Evolutionary conservation across 2,113 vertebrate genomes (phyloP), one percentile per base, ranked within the genome.

Genomic region (Cromileptes altivelis): DNA sequence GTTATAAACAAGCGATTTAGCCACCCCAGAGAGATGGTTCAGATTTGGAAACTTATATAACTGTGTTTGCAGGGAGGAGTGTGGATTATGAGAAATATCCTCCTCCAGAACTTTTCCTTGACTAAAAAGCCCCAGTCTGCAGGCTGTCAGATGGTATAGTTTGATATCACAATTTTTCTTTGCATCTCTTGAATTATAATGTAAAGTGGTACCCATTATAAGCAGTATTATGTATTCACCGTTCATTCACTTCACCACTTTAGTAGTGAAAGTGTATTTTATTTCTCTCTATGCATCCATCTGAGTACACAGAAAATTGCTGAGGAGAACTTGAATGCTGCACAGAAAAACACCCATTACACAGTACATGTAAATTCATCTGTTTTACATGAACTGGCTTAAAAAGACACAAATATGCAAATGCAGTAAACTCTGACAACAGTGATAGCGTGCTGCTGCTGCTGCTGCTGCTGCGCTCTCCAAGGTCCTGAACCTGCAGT

Each of bases 1-100:
- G 40, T 74, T 64, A 67, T 53, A 74, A 89, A 85, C 56, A 82
- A 62, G 70, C 37, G 25, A 72, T 61, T 81, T 63, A 50, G 33
- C 40, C 23, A 42, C 56, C 40, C 23, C 11, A 25, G 33, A 58
- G 57, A 75, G 21, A 40, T 52, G 18, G 49, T 25, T 76, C 21
- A 42, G 62, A 75, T 70, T 71, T 68, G 21, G 4, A 72, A 25
- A 80, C 56, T 68, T 56, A 6, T 14, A 70, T 58, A 72, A 52
- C 12, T 45, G 17, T 64, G n/a, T 47, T 30, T 52, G 13, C 7
- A 64, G 25, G 42, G 15, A 70, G 11, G 23, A 30, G 11, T n/a
- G n/a, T 53, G 70, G 64, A 72, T 75, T 62, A 56, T 64, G 69
- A 62, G 17, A 64, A 50, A 33, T 37, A 33, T n/a, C 25, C 49